Conservation (phyloP, 2,797 vertebrate genomes). For the Atherinosoma microstoma region DNA sequence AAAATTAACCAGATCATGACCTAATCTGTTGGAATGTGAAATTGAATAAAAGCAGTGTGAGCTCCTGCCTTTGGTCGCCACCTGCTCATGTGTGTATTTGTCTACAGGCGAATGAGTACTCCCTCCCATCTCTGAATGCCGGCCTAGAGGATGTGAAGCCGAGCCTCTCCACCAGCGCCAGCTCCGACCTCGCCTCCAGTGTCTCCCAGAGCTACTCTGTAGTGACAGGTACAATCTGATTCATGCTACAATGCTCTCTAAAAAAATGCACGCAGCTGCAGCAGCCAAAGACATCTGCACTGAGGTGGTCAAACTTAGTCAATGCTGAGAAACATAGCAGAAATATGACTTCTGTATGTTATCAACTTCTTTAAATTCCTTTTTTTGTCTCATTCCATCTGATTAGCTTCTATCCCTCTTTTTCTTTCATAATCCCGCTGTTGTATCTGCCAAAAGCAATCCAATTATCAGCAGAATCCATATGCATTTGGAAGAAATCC, state of each 20-base stretch:
- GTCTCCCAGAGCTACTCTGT: constrained; percentile 99
- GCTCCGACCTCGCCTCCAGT: constrained; percentile 96
- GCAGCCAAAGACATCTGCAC: constrained; percentile 48
- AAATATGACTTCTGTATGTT: constrained; percentile 4
- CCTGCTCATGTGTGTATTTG: constrained; percentile 53
- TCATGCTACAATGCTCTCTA: constrained; percentile 54
- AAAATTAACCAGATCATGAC: constrained; percentile 32
- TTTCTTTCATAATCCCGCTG: background rate
- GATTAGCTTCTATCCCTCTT: background rate
- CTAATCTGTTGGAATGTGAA: constrained; percentile 46
- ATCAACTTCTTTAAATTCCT: constrained; percentile 16
- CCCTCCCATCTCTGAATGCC: constrained; percentile 94
- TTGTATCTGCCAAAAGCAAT: background rate
- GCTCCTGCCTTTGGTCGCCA: constrained; percentile 23
- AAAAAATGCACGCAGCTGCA: constrained; percentile 52
- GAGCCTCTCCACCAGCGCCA: constrained; percentile 95
- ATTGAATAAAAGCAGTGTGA: constrained; percentile 21
- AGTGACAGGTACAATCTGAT: constrained; percentile 90
- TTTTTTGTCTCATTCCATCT: background rate
- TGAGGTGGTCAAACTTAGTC: constrained; percentile 24
- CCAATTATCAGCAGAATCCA: background rate
- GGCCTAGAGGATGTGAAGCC: constrained; percentile 99
- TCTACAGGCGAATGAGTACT: constrained; percentile 96
- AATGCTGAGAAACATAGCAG: constrained; percentile 19
- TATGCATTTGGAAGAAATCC: background rate